A percentile compares a stretch with the other conserved stretches of the same genome.
Evolutionary conservation across 37 sponge, comb jelly and placozoan genomes (phyloP).

Genomic region (Crambe crambe): DNA sequence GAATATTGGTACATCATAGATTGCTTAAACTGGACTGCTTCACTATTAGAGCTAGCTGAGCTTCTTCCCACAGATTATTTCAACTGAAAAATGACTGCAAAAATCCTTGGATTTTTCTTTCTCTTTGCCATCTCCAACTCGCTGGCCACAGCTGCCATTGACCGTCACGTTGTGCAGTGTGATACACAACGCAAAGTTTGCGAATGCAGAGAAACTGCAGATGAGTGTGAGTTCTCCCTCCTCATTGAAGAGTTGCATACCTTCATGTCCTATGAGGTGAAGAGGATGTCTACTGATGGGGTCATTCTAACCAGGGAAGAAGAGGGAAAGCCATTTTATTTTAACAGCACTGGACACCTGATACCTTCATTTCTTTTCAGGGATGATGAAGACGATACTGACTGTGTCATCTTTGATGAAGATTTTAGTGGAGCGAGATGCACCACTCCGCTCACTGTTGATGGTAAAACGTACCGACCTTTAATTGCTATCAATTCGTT

Average conservation of each 20-base stretch:
- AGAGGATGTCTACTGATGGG: not conserved
- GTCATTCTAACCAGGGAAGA: not conserved
- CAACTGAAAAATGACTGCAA: not conserved
- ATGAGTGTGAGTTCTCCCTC: constrained; percentile 38
- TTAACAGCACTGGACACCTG: constrained; percentile 11
- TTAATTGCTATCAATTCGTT: constrained; percentile 51
- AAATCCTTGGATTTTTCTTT: not conserved
- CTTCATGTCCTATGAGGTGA: constrained; percentile 40
- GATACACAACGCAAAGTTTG: constrained; percentile 24
- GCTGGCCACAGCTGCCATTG: constrained; percentile 4
- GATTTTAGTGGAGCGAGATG: constrained; percentile 20
- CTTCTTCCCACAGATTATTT: too few relatives aligned
- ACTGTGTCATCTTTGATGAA: constrained; percentile 11
- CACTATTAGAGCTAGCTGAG: too few relatives aligned
- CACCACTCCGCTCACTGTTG: constrained; percentile 38
- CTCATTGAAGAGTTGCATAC: constrained; percentile 58
- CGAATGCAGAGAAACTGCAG: constrained; percentile 21
- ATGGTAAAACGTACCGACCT: constrained; percentile 48
- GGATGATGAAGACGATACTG: not conserved
- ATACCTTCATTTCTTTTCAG: not conserved
- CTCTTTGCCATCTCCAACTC: not conserved
- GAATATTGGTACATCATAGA: too few relatives aligned
- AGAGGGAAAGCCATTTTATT: constrained; percentile 20
- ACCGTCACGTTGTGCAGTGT: constrained; percentile 20
- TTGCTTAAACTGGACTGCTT: too few relatives aligned